Percentiles rank a stretch among this genome's conserved stretches.
These are phyloP conservation scores for Cynopterus brachyotis DNA, from an alignment of 2,113 vertebrate genomes.

Conservation along the genomic window DNA sequence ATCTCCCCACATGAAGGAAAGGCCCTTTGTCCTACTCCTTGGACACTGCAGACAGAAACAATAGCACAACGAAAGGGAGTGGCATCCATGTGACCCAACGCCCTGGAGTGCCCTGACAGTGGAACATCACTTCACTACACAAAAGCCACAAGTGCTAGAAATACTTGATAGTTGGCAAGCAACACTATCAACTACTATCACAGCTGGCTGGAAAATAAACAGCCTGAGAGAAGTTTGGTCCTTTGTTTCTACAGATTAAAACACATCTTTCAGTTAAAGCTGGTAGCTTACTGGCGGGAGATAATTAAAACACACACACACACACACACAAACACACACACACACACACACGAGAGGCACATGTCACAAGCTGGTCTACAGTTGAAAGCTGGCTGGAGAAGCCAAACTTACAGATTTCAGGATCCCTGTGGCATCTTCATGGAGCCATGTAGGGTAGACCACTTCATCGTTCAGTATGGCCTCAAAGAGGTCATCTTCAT, in stretches of 20 bases:
- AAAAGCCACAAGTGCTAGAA: background rate
- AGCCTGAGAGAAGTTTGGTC: background rate
- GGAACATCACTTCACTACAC: background rate
- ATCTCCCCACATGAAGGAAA: background rate
- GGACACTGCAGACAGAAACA: background rate
- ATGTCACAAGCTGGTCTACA: background rate
- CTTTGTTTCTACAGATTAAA: conserved; percentile 4
- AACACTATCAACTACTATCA: background rate
- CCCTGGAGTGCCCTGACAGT: background rate
- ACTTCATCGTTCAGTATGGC: conserved; percentile 96
- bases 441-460: conserved; percentile 94
- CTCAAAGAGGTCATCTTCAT: conserved; percentile 97
- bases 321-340: no score
- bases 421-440: conserved; percentile 90
- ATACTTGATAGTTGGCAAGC: background rate
- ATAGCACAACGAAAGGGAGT: background rate
- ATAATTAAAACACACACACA: no score
- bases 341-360: no score
- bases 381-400: background rate
- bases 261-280: background rate
- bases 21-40: background rate
- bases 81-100: background rate
- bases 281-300: background rate
- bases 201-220: background rate
- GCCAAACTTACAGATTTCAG: conserved; percentile 93